A percentile compares a stretch with the other conserved stretches of the same genome.
These are phyloP conservation scores for Sebastes hubbsi DNA, from an alignment of 2,797 vertebrate species.

Conservation along the genomic window DNA sequence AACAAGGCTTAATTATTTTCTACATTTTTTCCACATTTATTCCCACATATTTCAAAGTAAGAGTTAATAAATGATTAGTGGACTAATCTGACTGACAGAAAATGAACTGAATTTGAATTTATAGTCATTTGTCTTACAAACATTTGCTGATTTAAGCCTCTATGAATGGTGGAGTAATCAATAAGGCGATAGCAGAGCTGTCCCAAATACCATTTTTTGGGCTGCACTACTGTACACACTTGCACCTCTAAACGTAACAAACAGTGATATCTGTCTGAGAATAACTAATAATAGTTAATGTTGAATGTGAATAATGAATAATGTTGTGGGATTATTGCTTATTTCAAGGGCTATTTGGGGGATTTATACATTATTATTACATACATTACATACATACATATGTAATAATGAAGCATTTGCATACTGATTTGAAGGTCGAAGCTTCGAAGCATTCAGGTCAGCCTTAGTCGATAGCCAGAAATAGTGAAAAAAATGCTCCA, in stretches of 20 bases:
- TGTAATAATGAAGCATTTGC: not conserved
- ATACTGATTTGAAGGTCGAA: not conserved
- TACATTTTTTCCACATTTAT: not conserved
- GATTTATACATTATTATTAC: not conserved
- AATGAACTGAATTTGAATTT: not conserved
- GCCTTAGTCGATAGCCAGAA: not conserved
- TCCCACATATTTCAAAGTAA: not conserved
- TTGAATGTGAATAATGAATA: too few relatives aligned
- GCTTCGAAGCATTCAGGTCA: not conserved
- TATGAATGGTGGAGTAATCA: fast-evolving
- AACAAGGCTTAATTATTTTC: not conserved
- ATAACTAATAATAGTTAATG: too few relatives aligned
- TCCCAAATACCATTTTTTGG: too few relatives aligned
- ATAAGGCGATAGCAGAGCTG: not conserved
- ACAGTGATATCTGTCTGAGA: too few relatives aligned
- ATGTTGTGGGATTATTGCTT: too few relatives aligned
- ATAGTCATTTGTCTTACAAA: not conserved
- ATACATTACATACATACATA: too few relatives aligned
- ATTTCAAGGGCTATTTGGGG: not conserved
- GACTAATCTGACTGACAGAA: not conserved
- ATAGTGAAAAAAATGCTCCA: not conserved
- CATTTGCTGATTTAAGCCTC: not conserved
- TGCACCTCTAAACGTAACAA: too few relatives aligned
- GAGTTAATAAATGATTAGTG: not conserved
- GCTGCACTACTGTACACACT: too few relatives aligned